Conservation (phyloP, 2,113 vertebrate genomes). For the Myrmophylax atrothorax region DNA sequence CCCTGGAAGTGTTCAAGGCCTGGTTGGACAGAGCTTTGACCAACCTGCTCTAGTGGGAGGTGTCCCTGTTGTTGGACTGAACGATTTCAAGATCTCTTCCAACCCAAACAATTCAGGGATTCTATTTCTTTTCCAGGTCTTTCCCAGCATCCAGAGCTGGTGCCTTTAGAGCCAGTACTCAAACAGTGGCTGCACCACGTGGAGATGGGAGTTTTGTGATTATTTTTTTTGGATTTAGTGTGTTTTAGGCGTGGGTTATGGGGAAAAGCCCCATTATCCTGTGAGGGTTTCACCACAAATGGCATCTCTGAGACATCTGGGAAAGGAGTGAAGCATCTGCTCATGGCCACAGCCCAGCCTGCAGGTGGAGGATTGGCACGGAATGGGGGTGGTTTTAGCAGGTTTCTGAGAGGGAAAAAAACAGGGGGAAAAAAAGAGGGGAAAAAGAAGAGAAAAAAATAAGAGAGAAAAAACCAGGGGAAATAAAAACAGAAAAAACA, state of each 20-base stretch:
- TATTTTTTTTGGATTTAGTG: background rate
- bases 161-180: background rate
- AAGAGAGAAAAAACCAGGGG: background rate
- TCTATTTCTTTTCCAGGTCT: background rate
- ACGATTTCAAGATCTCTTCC: background rate
- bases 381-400: background rate
- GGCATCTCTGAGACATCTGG: fast-evolving
- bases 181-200: fast-evolving
- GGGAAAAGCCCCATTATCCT: background rate
- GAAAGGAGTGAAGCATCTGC: background rate
- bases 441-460: fast-evolving
- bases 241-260: fast-evolving
- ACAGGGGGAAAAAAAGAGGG: too few relatives aligned
- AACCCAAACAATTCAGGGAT: background rate
- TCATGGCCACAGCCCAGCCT: background rate
- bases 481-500: background rate
- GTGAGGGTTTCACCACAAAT: background rate
- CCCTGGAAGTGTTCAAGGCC: background rate
- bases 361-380: background rate
- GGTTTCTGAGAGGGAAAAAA: fast-evolving
- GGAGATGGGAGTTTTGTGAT: background rate
- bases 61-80: background rate
- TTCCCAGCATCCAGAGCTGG: background rate
- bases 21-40: background rate
- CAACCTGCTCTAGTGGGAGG: background rate